Percentiles rank a stretch among this genome's conserved stretches.
Evolutionary conservation across 2,113 vertebrate species (phyloP).

Genomic region (Festucalex cinctus): DNA sequence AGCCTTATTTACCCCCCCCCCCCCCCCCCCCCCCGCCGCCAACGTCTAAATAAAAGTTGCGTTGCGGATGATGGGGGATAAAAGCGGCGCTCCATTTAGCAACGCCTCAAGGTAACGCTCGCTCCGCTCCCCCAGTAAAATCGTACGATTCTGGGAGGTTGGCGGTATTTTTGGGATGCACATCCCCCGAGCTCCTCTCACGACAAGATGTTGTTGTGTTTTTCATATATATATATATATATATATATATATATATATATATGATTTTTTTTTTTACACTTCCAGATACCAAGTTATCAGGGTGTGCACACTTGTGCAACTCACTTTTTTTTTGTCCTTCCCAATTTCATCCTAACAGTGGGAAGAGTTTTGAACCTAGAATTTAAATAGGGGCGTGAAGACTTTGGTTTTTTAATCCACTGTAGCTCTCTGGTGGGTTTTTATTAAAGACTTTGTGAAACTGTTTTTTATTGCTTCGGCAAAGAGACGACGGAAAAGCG

Average conservation of each 20-base stretch:
- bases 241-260: no score
- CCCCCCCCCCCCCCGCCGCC: not conserved
- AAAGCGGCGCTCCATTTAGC: constrained; percentile 21
- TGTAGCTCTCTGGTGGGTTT: not conserved
- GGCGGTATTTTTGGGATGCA: constrained; percentile 40
- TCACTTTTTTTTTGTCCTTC: no score
- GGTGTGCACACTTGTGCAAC: no score
- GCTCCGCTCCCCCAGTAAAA: constrained; percentile 24
- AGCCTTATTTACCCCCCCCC: no score
- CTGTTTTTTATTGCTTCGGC: not conserved
- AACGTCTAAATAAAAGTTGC: constrained; percentile 14
- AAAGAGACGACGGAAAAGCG: not conserved
- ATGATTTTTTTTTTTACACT: no score
- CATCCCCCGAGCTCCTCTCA: constrained; percentile 42
- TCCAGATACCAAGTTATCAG: no score
- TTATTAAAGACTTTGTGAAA: not conserved
- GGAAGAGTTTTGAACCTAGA: not conserved
- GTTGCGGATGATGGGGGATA: constrained; percentile 11
- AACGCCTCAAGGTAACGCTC: constrained; percentile 39
- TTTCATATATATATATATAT: no score
- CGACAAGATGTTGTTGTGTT: constrained; percentile 37
- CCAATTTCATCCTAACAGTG: no score
- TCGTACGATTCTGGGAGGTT: constrained; percentile 28
- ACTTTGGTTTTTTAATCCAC: not conserved
- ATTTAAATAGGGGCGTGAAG: not conserved